Evolutionary conservation across 1,140 invertebrate genomes (phyloP).

Genomic region (Dreissena rostriformis): DNA sequence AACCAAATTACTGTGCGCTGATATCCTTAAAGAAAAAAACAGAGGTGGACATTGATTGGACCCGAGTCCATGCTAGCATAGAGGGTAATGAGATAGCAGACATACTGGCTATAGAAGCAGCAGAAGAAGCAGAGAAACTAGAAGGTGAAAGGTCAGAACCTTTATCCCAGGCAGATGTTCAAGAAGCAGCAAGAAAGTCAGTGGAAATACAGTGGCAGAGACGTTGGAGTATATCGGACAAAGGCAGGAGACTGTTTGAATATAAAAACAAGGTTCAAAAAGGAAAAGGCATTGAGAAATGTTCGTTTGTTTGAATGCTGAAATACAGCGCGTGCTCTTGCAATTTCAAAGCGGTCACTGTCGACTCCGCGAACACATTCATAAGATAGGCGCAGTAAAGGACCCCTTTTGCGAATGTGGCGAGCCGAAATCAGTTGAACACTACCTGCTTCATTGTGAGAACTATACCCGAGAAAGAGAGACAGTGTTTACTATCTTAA

Average conservation of each 20-base stretch:
- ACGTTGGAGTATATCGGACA: neutral
- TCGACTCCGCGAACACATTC: neutral
- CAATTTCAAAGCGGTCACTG: neutral
- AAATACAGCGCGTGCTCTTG: neutral
- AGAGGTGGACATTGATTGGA: no score
- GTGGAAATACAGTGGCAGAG: neutral
- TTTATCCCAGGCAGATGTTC: neutral
- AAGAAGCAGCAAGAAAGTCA: neutral
- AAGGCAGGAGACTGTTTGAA: neutral
- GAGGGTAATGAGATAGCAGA: slow-evolving; percentile 12
- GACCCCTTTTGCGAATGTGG: neutral
- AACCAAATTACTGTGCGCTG: no score
- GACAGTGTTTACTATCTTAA: neutral
- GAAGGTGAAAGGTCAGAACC: neutral
- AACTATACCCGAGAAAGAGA: neutral
- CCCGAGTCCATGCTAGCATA: neutral
- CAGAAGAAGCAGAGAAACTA: slow-evolving; percentile 1
- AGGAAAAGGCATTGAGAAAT: neutral
- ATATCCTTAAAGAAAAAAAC: neutral
- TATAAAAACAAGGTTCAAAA: no score
- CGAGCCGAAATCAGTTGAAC: neutral
- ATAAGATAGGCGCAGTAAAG: neutral
- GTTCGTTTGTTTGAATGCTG: neutral
- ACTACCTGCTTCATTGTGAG: neutral
- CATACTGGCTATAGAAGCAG: slow-evolving; percentile 12